Percentiles rank a stretch among this genome's conserved stretches.
These are phyloP conservation scores for Microcebus lehilahytsara DNA, from an alignment of 2,113 vertebrate species.

Conservation along the genomic window DNA sequence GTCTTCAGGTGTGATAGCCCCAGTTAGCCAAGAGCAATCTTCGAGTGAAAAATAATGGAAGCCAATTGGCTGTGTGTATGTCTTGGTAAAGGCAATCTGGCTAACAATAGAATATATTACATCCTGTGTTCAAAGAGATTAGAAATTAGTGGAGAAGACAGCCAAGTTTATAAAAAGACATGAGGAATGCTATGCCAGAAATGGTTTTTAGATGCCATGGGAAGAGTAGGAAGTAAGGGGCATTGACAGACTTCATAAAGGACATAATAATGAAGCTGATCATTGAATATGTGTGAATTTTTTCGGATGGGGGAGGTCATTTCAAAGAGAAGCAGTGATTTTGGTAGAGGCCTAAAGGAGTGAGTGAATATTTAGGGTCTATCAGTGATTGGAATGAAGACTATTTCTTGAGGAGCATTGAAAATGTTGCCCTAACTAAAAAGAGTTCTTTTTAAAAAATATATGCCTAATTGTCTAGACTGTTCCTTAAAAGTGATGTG, in stretches of 20 bases:
- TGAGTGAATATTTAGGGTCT: neutral
- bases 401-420: neutral
- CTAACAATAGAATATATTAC: neutral
- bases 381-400: neutral
- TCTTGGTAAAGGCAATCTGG: neutral
- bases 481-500: neutral
- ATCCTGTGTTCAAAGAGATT: neutral
- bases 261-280: neutral
- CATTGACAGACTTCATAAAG: neutral
- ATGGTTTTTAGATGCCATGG: neutral
- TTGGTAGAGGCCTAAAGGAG: neutral
- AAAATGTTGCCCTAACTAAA: neutral
- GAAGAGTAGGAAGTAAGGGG: neutral
- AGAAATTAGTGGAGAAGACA: neutral
- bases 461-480: neutral
- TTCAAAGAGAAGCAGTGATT: neutral
- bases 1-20: neutral
- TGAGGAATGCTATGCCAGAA: neutral
- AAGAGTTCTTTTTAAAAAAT: neutral
- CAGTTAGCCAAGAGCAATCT: neutral
- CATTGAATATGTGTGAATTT: neutral
- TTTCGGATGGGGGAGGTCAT: neutral
- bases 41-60: neutral
- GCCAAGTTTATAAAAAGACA: neutral
- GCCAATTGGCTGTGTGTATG: neutral